Evolutionary conservation across 2,888 invertebrate species (phyloP).

Genomic region (Nephrotoma guestfalica): DNA sequence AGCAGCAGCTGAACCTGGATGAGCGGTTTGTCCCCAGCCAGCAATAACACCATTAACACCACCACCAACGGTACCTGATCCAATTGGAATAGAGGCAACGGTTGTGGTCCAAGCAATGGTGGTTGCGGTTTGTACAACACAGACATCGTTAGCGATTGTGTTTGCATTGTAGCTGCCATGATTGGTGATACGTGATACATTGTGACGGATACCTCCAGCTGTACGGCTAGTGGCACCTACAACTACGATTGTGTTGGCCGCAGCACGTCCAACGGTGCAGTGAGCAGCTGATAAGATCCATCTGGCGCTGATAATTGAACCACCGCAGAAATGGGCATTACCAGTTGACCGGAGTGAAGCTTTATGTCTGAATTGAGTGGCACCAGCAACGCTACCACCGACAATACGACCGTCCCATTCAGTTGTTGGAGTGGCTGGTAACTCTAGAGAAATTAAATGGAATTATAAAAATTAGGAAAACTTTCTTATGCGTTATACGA

Average conservation of each 20-base stretch:
- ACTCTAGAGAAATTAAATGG: not conserved
- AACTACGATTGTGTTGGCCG: not conserved
- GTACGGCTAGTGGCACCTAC: not conserved
- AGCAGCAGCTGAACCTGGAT: constrained; percentile 7
- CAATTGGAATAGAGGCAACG: constrained; percentile 6
- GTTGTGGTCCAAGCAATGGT: not conserved
- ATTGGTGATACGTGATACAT: constrained; percentile 3
- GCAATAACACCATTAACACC: constrained; percentile 3
- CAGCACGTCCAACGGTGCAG: not conserved
- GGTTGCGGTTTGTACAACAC: constrained; percentile 4
- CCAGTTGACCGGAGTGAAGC: constrained; percentile 5
- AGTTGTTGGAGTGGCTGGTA: not conserved
- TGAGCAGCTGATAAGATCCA: not conserved
- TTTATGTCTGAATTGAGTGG: constrained; percentile 7
- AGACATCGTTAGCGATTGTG: constrained; percentile 9
- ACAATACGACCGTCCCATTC: constrained; percentile 9
- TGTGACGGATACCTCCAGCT: not conserved
- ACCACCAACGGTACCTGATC: not conserved
- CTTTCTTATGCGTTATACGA: not conserved
- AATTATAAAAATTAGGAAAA: not conserved
- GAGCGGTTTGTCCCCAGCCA: constrained; percentile 11
- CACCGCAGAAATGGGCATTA: constrained; percentile 2
- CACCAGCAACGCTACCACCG: constrained; percentile 3
- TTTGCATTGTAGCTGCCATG: constrained; percentile 8
- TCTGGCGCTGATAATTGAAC: not conserved